These are phyloP conservation scores for Scaptomyza flava DNA, from an alignment of 2,888 invertebrate genomes.

Conservation along the genomic window DNA sequence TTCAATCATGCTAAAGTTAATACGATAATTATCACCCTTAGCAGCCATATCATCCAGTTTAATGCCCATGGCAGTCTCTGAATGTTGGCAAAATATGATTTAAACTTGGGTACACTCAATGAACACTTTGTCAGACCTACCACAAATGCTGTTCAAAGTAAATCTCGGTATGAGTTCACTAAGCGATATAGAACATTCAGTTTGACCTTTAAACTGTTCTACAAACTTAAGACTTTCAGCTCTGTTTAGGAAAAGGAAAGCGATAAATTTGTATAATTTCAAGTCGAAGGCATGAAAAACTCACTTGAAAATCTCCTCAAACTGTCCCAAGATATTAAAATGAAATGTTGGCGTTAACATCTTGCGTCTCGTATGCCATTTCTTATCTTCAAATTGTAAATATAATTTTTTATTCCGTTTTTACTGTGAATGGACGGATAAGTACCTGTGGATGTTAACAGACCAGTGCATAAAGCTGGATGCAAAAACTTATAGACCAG, in stretches of 20 bases:
- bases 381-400: slow-evolving; percentile 55
- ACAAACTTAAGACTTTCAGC: slow-evolving; percentile 78
- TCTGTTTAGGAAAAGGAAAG: slow-evolving; percentile 33
- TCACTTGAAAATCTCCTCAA: slow-evolving; percentile 79
- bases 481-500: slow-evolving; percentile 68
- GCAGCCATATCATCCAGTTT: slow-evolving; percentile 73
- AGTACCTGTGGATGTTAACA: slow-evolving; percentile 71
- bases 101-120: not conserved
- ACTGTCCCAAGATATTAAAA: slow-evolving; percentile 78
- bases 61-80: slow-evolving; percentile 80
- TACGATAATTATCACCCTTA: slow-evolving; percentile 74
- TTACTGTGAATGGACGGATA: not conserved
- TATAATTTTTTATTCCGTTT: not conserved
- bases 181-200: slow-evolving; percentile 51
- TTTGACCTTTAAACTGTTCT: slow-evolving; percentile 43
- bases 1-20: slow-evolving; percentile 69
- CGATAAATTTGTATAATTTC: too few relatives aligned
- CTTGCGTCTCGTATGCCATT: slow-evolving; percentile 79
- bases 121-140: slow-evolving; percentile 36
- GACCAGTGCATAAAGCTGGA: slow-evolving; percentile 72
- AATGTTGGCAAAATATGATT: not conserved
- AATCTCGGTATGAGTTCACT: slow-evolving; percentile 77
- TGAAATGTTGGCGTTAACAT: slow-evolving; percentile 81
- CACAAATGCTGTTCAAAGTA: slow-evolving; percentile 79
- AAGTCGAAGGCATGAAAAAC: not conserved